A percentile compares a stretch with the other conserved stretches of the same genome.
phyloP scores from a whole-genome alignment of 2,113 vertebrate genomes.

The Aphelocoma coerulescens region DNA sequence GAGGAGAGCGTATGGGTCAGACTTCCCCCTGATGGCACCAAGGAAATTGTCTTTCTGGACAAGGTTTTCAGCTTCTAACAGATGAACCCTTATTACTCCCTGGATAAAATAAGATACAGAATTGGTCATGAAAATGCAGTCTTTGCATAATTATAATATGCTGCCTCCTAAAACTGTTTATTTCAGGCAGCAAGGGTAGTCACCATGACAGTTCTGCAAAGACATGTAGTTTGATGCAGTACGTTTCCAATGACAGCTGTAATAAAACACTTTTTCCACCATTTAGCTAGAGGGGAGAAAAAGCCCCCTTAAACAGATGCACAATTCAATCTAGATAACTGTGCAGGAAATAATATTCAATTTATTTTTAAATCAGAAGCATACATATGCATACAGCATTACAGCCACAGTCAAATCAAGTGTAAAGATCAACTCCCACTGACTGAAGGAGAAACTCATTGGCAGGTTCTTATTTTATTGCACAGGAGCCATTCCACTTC shows the following conservation, averaged over 20 bases:
- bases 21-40: constrained; percentile 89
- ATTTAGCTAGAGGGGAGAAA: background rate
- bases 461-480: background rate
- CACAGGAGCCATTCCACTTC: background rate
- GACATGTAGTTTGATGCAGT: background rate
- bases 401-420: background rate
- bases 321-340: background rate
- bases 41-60: constrained; percentile 87
- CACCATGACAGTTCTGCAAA: background rate
- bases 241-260: background rate
- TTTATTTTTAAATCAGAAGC: background rate
- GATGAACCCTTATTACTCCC: constrained; percentile 89
- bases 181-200: constrained; percentile 23
- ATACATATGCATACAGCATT: background rate
- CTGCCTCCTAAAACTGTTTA: constrained; percentile 13
- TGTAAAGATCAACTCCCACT: background rate
- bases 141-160: background rate
- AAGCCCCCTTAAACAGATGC: background rate
- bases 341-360: background rate
- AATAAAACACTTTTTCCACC: background rate
- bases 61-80: constrained; percentile 85
- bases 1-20: constrained; percentile 87
- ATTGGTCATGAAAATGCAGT: background rate
- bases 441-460: background rate
- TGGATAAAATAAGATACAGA: constrained; percentile 48